Conservation (phyloP, 2,888 invertebrate genomes). For the Synanthedon tipuliformis region DNA sequence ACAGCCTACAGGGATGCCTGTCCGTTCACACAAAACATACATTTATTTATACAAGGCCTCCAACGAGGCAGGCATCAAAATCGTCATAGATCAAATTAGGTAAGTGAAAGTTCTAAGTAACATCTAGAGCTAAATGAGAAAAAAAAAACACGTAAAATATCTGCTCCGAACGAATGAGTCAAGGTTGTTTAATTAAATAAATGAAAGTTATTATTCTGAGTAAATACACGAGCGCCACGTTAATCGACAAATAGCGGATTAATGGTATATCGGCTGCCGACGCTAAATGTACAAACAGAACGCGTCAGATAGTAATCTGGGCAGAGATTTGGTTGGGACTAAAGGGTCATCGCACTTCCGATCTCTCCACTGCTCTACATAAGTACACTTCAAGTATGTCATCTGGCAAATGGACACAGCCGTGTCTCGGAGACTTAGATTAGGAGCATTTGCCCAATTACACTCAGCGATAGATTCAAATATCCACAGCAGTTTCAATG, state of each 20-base stretch:
- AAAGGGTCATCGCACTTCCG: constrained; percentile 17
- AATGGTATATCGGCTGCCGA: constrained; percentile 16
- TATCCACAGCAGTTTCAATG: not conserved
- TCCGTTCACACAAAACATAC: no score
- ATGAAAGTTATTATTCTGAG: no score
- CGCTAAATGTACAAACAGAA: constrained; percentile 37
- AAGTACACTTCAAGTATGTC: not conserved
- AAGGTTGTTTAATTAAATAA: no score
- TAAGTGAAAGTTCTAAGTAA: no score
- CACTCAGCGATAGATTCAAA: not conserved
- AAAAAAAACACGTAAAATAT: no score
- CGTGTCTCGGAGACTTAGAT: not conserved
- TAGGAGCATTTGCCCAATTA: not conserved
- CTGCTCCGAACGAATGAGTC: no score
- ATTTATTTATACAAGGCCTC: no score
- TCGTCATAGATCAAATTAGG: no score
- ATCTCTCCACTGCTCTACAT: not conserved
- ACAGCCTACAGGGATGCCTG: no score
- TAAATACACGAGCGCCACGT: no score
- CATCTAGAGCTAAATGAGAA: no score
- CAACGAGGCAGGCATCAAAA: no score
- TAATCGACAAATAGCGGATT: constrained; percentile 9
- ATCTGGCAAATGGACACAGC: not conserved
- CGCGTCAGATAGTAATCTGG: constrained; percentile 33
- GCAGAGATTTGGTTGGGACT: constrained; percentile 19